A percentile compares a stretch with the other conserved stretches of the same genome.
Conservation (phyloP, 1,140 invertebrate species). For the Whitmania pigra region DNA sequence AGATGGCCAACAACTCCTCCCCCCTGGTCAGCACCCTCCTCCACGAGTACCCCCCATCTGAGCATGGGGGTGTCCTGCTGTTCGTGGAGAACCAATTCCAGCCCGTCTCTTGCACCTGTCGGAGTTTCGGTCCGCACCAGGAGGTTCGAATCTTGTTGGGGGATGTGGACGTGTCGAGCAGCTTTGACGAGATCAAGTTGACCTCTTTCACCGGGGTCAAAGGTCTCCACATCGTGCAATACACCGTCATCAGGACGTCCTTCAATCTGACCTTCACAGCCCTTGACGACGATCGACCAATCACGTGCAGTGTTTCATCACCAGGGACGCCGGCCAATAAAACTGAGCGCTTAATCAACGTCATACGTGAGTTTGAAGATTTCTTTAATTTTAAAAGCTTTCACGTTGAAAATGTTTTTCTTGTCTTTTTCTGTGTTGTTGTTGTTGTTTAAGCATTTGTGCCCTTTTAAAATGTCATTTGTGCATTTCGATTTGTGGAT, state of each 20-base stretch:
- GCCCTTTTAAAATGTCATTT: no score
- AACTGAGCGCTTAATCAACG: conserved; percentile 1
- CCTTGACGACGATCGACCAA: not conserved
- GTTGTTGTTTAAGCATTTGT: no score
- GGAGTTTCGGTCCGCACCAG: not conserved
- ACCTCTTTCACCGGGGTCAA: not conserved
- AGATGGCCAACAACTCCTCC: not conserved
- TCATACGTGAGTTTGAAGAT: not conserved
- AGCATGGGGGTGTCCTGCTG: no score
- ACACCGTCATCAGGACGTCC: conserved; percentile 1
- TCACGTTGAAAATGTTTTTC: not conserved
- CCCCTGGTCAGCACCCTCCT: not conserved
- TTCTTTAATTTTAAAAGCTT: not conserved
- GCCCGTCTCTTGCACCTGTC: not conserved
- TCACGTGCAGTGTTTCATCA: not conserved
- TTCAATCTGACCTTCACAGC: conserved; percentile 1
- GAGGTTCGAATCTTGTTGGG: not conserved
- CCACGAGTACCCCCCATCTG: not conserved
- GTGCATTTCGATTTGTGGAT: no score
- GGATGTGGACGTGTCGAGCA: not conserved
- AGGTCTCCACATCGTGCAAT: conserved; percentile 1
- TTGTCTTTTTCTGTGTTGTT: not conserved
- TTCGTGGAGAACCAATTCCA: conserved; percentile 2
- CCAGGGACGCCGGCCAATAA: not conserved
- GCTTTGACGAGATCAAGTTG: conserved; percentile 3